Evolutionary conservation across 1,140 invertebrate genomes (phyloP).

Genomic region (Papilio polyxenes): DNA sequence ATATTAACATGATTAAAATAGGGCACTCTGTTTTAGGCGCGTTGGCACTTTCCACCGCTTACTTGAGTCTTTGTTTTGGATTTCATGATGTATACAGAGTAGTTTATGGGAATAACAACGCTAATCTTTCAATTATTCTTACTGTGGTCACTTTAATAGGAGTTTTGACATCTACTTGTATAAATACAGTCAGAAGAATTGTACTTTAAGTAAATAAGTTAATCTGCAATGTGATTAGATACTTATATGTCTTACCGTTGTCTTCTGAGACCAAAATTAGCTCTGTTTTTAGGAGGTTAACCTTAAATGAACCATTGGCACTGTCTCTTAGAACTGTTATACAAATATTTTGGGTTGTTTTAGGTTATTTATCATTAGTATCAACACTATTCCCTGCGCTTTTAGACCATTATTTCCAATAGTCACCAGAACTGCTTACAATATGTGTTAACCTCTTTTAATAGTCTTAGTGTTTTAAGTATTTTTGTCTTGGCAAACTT

Average conservation of each 20-base stretch:
- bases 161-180: conserved; percentile 39
- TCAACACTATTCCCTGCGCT: not conserved
- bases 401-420: not conserved
- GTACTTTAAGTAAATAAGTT: not conserved
- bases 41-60: conserved; percentile 45
- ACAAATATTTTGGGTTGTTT: not conserved
- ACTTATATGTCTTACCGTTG: not conserved
- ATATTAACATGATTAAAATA: conserved; percentile 40
- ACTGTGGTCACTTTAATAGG: conserved; percentile 47
- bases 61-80: conserved; percentile 46
- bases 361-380: no score
- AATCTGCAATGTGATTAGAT: not conserved
- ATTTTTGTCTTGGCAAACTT: not conserved
- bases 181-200: conserved; percentile 42
- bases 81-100: conserved; percentile 43
- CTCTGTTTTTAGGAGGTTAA: not conserved
- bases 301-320: not conserved
- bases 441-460: not conserved
- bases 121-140: conserved; percentile 46
- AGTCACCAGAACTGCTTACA: not conserved
- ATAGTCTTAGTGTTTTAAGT: not conserved
- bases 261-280: no score
- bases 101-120: conserved; percentile 38
- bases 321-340: not conserved
- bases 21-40: conserved; percentile 42